Evolutionary conservation across 2,113 vertebrate species (phyloP), one percentile per base, ranked within the genome.

Genomic region (Lota lota): DNA sequence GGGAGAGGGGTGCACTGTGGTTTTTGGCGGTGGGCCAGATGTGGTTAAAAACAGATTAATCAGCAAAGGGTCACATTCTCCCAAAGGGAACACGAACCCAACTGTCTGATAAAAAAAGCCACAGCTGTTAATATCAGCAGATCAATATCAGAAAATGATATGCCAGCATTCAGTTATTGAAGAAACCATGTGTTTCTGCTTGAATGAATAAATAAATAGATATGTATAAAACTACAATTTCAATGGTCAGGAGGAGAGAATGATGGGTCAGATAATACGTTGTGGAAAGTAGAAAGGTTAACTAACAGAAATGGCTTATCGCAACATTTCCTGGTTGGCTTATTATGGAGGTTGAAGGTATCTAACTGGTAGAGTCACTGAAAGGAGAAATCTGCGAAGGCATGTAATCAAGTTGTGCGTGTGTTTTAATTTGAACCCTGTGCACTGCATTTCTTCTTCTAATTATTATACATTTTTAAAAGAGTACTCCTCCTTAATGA

Each of bases 31-130:
- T 10, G 51, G 24, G 51, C 87, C 85, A 84, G 50, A 77, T 80
- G 69, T 85, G 78, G 87, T 90, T 90, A 87, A 88, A 90, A 88
- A 83, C 84, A 83, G 87, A 90, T 90, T 87, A 88, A 90, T 87
- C 88, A 87, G 84, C 83, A 81, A 40, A 78, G 85, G 85, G 83
- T 87, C 84, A 82, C 81, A 85, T 87, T 88, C 87, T 87, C 77
- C 77, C 79, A 82, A 67, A 73, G 75, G 76, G 87, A 22, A 12
- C 59, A 16, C 3, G 21, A 33, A 60, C 19, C 19, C n/a, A 19
- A 21, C 19, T 20, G 21, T 19, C 14, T 4, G 59, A 5, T 22
- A 22, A 22, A 12, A 22, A 17, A 22, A 61, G 59, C 7, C 28
- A 47, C 40, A 47, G 40, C 40, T 47, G 40, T 47, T 47, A 14